Percentiles rank a stretch among this genome's conserved stretches.
Conservation (phyloP, 2,888 invertebrate genomes). For the Acleris emargana region DNA sequence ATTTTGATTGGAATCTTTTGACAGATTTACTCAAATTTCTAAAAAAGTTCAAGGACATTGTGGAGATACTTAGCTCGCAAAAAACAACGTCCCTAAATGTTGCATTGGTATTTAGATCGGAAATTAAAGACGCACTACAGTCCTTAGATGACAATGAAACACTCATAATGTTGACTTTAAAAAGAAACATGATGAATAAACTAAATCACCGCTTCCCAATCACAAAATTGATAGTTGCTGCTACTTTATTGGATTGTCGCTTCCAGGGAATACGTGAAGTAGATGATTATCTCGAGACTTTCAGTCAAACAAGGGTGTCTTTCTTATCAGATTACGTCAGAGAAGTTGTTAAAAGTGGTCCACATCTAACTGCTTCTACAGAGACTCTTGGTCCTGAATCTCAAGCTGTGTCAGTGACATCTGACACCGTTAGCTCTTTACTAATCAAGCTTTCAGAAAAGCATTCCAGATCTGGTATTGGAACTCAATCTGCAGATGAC, state of each 20-base stretch:
- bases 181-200: not conserved
- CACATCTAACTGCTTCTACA: too few species aligned
- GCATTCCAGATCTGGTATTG: too few species aligned
- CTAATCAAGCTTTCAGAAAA: too few species aligned
- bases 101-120: not conserved
- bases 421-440: too few species aligned
- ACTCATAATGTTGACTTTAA: not conserved
- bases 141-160: not conserved
- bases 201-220: not conserved
- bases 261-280: not conserved
- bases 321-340: too few species aligned
- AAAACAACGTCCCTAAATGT: not conserved
- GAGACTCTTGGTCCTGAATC: too few species aligned
- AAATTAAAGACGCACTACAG: not conserved
- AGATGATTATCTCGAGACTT: too few species aligned
- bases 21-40: constrained; percentile 7
- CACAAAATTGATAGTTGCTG: not conserved
- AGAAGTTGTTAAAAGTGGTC: too few species aligned
- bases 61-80: not conserved
- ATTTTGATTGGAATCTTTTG: constrained; percentile 5
- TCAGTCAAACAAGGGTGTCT: too few species aligned
- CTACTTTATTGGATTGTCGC: not conserved
- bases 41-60: too few species aligned
- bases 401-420: too few species aligned
- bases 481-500: too few species aligned